Evolutionary conservation across 2,797 vertebrate genomes (phyloP).

Genomic region (Hyperoplus lanceolatus): DNA sequence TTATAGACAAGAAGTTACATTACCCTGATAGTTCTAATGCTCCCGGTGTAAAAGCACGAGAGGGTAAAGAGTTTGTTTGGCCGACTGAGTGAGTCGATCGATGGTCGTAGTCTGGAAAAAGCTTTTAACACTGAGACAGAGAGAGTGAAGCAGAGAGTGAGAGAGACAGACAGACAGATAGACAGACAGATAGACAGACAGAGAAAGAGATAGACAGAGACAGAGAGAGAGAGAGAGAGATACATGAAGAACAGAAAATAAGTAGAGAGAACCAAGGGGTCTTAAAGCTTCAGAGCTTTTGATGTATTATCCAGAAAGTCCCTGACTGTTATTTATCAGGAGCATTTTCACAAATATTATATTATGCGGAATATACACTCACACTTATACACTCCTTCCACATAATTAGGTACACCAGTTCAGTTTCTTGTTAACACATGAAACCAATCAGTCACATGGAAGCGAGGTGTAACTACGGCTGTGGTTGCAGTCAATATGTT

Average conservation of each 20-base stretch:
- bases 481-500: no score
- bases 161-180: neutral
- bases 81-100: conserved; percentile 47
- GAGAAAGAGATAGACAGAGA: neutral
- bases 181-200: neutral
- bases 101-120: conserved; percentile 48
- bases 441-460: no score
- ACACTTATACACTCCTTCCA: no score
- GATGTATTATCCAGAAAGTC: neutral
- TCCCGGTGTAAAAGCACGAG: neutral
- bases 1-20: neutral
- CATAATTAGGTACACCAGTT: no score
- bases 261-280: neutral
- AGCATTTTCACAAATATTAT: neutral
- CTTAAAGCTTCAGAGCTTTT: neutral
- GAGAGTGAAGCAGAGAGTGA: neutral
- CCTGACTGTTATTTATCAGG: neutral
- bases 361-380: neutral
- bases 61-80: neutral
- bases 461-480: no score
- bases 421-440: no score
- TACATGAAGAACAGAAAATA: neutral
- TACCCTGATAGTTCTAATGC: neutral
- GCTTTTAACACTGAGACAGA: conserved; percentile 60
- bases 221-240: neutral